Base-by-base conservation (phyloP, 1,140 invertebrate species). In the Microplitis mediator region DNA sequence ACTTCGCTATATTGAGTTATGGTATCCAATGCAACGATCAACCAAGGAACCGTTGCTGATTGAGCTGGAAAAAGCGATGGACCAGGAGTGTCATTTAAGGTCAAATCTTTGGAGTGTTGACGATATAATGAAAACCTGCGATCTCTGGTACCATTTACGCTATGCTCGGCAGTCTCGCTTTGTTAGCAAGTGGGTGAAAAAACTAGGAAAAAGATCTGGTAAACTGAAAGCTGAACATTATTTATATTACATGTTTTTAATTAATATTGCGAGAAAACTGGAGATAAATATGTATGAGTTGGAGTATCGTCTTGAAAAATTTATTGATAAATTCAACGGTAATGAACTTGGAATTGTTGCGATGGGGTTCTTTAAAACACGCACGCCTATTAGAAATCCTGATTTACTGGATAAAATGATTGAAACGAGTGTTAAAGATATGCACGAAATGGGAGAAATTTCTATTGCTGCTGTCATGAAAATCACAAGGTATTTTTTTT, bases 341-440 rank as follows among this genome's bases (percentile, higher is more conserved):
- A 82, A 89, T 67, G 91, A 93, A 79, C 50, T 92, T 23, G 88
- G 84, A 11, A 84, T 92, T 6, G 79, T 90, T 66, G 84, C 88
- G 13, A 87, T 91, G 82, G 89, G 88, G 0, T 92, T 90, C 77
- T 91, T 91, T 71, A 91, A 91, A 82, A 89, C 87, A 1, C 82
- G 90, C 73, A 89, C 82, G 0, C 83, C 71, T n/a, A 87, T 92
- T n/a, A 82, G 79, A 70, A 85, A 87, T 78, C 34, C 75, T 0
- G 51, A 77, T 0, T 76, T 91, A 14, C 4, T 89, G 2, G 8
- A 74, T 8, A 78, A 82, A 34, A 82, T 92, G 9, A 83, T 89
- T 2, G 31, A 76, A 3, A 86, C 82, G 67, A 71, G 88, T 3
- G 77, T 75, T 6, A 61, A 78, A 3, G 74, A 88, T 32, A 71